Evolutionary conservation across 2,797 vertebrate genomes (phyloP).

Genomic region (Lophotriccus pileatus): DNA sequence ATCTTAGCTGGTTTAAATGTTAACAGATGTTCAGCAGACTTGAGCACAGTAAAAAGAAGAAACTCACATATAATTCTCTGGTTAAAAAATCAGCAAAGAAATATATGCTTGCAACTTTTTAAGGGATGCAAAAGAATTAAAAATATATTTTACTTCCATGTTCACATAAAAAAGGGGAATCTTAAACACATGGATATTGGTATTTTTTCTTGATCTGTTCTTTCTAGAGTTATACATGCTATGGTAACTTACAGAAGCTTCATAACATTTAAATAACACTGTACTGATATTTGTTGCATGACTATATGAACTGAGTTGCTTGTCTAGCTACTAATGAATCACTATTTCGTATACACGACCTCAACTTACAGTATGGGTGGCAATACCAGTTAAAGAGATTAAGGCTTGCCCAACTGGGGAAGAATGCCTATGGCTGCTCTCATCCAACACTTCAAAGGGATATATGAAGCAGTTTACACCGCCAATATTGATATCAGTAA

Average conservation of each 20-base stretch:
- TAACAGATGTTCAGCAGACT: constrained; percentile 6
- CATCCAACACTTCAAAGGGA: not conserved
- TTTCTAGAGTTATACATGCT: not conserved
- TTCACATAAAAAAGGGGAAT: not conserved
- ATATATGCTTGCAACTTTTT: not conserved
- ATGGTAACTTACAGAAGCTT: not conserved
- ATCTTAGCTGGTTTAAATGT: constrained; percentile 19
- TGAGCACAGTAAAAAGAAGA: not conserved
- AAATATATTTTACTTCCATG: not conserved
- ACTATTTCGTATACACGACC: not conserved
- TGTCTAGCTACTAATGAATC: not conserved
- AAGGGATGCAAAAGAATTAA: not conserved
- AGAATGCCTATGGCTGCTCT: not conserved
- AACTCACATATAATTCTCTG: not conserved
- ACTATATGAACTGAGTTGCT: not conserved
- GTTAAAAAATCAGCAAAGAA: not conserved
- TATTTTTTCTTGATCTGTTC: not conserved
- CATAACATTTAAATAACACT: not conserved
- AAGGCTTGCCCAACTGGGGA: not conserved
- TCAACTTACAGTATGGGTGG: not conserved
- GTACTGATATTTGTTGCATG: not conserved
- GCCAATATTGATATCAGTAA: not conserved
- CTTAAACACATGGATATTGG: not conserved
- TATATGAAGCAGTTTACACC: not conserved
- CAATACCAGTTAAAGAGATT: not conserved